Evolutionary conservation across 2,888 invertebrate genomes (phyloP).

Genomic region (Ditylenchus weischeri): DNA sequence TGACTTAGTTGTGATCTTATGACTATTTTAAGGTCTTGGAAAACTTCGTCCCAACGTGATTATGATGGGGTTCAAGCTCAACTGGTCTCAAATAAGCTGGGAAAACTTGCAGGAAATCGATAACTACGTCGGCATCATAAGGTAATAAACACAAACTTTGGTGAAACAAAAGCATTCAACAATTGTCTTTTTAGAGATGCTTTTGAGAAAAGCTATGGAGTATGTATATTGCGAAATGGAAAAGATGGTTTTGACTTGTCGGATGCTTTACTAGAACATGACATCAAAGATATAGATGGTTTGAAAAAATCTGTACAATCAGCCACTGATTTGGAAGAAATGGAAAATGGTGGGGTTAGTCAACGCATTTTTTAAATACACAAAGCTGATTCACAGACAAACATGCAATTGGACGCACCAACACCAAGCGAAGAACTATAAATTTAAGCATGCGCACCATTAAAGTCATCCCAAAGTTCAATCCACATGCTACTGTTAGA

Average conservation of each 20-base stretch:
- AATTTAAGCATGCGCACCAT: background rate
- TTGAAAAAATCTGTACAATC: constrained; percentile 17
- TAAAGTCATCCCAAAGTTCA: constrained; percentile 88
- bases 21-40: constrained; percentile 74
- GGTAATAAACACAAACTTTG: too few relatives aligned
- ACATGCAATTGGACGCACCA: background rate
- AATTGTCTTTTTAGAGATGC: constrained; percentile 71
- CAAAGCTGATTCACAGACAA: background rate
- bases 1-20: too few relatives aligned
- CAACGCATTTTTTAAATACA: too few relatives aligned
- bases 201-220: constrained; percentile 85
- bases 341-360: background rate
- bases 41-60: constrained; percentile 90
- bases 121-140: constrained; percentile 90
- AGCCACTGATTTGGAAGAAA: constrained; percentile 18
- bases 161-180: too few relatives aligned
- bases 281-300: constrained; percentile 22
- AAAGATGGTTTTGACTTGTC: constrained; percentile 72
- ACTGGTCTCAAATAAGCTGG: constrained; percentile 71
- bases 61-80: constrained; percentile 86
- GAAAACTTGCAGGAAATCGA: constrained; percentile 64
- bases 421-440: background rate
- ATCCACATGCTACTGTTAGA: constrained; percentile 71
- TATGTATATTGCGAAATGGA: constrained; percentile 81
- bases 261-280: constrained; percentile 20